Base-by-base conservation (phyloP, 2,888 invertebrate genomes). In the Tipula lateralis region DNA sequence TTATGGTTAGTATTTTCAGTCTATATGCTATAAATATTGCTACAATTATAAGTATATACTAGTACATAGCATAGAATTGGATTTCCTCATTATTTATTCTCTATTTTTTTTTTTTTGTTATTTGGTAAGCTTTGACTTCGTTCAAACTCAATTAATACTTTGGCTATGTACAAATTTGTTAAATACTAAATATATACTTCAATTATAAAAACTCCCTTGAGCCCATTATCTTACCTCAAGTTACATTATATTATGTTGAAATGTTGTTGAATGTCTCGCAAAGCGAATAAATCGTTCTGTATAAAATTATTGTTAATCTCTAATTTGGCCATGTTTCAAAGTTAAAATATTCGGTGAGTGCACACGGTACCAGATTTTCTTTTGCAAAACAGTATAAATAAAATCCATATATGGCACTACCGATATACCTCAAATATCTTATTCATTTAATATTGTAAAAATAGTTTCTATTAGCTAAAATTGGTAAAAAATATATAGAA, bases 401-500 rank as follows among this genome's bases (percentile, higher is more conserved):
- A 1, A 13, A 9, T 32, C 32, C 3, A 32, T 32, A 32, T 32
- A 32, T 16, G 44, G 16, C 44, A 50, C 5, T 24, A 24, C n/a
- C n/a, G 4, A 44, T n/a, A 44, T 44, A 44, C 5, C 5, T 2
- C n/a, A 44, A 44, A 44, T n/a, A 66, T 24, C 1, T 66, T 66
- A 66, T 9, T 66, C 24, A 66, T 12, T 24, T 66, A 66, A 66
- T 66, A 24, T 24, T 66, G 66, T 66, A 66, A 66, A 66, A 66
- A 66, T 66, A 66, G 66, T 66, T 66, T 66, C 66, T 66, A 66
- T 66, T 3, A 66, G 24, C 66, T 66, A 66, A 66, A 66, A 66
- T 66, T 66, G 66, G 66, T 66, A 66, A 66, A 66, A 66, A 66
- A 66, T 66, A 66, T 66, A 66, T 66, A 66, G 66, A 24, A 24